These are phyloP conservation scores for Pogonognathellus flavescens DNA, from an alignment of 1,140 invertebrate species.

Conservation along the genomic window DNA sequence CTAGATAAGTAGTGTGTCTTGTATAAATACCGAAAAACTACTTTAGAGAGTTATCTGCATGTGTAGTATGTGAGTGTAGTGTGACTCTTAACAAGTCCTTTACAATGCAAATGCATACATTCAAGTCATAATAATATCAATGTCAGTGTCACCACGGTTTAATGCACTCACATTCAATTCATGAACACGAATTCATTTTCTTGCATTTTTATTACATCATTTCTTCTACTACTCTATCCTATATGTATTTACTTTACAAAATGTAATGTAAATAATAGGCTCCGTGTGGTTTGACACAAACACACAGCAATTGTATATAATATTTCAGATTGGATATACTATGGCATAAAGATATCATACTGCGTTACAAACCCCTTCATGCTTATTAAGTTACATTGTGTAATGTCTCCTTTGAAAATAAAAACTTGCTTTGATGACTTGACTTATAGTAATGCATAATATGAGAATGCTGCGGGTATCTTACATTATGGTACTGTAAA, in stretches of 20 bases:
- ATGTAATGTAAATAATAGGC: background rate
- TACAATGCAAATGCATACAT: conserved; percentile 3
- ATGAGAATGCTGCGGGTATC: background rate
- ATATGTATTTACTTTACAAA: too few relatives aligned
- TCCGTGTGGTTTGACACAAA: background rate
- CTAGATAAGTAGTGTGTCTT: too few relatives aligned
- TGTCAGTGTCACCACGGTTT: conserved; percentile 46
- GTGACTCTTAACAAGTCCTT: conserved; percentile 6
- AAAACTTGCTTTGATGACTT: background rate
- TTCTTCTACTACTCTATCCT: too few relatives aligned
- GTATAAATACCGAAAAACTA: conserved; percentile 36
- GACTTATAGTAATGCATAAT: too few relatives aligned
- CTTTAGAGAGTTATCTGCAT: conserved; percentile 16
- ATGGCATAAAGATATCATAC: too few relatives aligned
- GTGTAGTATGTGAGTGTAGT: background rate
- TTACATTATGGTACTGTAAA: background rate
- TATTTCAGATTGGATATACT: too few relatives aligned
- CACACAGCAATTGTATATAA: background rate
- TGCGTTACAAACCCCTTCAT: conserved; percentile 9
- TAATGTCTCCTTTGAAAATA: background rate
- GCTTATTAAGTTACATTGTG: conserved; percentile 44
- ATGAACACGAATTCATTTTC: conserved; percentile 35
- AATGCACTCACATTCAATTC: conserved; percentile 36
- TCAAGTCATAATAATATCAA: conserved; percentile 38
- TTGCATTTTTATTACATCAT: background rate